A percentile compares a stretch with the other conserved stretches of the same genome.
These are phyloP conservation scores for Ostrea edulis DNA, from an alignment of 1,140 invertebrate species.

Conservation along the genomic window DNA sequence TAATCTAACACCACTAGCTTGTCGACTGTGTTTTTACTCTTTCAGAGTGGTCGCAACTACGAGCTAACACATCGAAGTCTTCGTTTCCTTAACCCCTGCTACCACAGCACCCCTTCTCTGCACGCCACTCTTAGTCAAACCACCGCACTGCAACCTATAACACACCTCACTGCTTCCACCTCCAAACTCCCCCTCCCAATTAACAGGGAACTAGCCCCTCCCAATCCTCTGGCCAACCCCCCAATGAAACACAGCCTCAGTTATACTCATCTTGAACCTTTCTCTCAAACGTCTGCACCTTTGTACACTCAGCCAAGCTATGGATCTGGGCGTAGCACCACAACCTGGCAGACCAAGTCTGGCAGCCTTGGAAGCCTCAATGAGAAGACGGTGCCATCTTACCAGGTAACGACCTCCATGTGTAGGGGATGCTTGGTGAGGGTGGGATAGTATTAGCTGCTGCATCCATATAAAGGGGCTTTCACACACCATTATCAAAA, in stretches of 20 bases:
- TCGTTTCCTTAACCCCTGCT: conserved; percentile 17
- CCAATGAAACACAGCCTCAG: conserved; percentile 47
- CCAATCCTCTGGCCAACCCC: conserved; percentile 46
- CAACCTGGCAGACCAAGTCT: conserved; percentile 61
- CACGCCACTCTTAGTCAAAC: conserved; percentile 4
- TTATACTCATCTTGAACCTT: conserved; percentile 49
- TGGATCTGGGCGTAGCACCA: conserved; percentile 41
- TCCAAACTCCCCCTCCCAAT: conserved; percentile 37
- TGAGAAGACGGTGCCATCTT: conserved; percentile 64
- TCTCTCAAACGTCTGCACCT: conserved; percentile 53
- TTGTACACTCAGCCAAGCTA: conserved; percentile 64
- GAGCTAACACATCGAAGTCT: conserved; percentile 50
- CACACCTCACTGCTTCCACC: conserved; percentile 44
- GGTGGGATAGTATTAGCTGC: background rate
- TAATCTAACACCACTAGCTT: conserved; percentile 30
- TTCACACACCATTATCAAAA: too few species aligned
- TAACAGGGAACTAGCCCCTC: conserved; percentile 40
- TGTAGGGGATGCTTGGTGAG: conserved; percentile 12
- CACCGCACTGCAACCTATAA: conserved; percentile 29
- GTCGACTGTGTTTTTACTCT: conserved; percentile 40
- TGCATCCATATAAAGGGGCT: background rate
- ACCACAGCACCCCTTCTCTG: conserved; percentile 33
- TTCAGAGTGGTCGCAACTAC: conserved; percentile 58
- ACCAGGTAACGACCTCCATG: conserved; percentile 62
- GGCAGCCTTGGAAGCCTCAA: conserved; percentile 63